These are phyloP conservation scores for Tetramorium bicarinatum DNA, from an alignment of 2,888 invertebrate genomes.

Conservation along the genomic window DNA sequence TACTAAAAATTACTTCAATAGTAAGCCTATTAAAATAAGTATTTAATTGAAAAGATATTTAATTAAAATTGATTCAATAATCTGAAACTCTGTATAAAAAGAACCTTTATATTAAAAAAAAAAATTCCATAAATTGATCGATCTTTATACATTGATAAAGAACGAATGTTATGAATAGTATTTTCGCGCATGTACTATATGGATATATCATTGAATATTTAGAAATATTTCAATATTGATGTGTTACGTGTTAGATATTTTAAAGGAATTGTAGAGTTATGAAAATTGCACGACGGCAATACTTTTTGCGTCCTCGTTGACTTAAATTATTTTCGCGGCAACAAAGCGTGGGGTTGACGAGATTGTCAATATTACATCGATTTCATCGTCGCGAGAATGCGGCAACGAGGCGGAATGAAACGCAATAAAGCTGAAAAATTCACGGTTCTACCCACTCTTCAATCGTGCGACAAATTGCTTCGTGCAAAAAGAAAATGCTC, in stretches of 20 bases:
- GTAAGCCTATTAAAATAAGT: background rate
- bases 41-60: background rate
- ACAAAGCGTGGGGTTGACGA: slow-evolving; percentile 41
- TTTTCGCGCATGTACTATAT: background rate
- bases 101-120: background rate
- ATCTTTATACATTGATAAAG: background rate
- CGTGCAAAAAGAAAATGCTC: slow-evolving; percentile 41
- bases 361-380: slow-evolving; percentile 49
- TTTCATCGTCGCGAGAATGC: slow-evolving; percentile 44
- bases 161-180: background rate
- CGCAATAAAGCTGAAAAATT: slow-evolving; percentile 52
- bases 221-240: background rate
- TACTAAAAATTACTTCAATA: background rate
- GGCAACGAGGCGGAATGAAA: slow-evolving; percentile 45
- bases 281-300: slow-evolving; percentile 22
- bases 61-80: background rate
- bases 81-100: background rate
- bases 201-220: background rate
- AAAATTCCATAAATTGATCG: background rate
- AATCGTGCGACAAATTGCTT: slow-evolving; percentile 53
- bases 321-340: slow-evolving; percentile 36
- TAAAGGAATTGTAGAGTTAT: slow-evolving; percentile 10
- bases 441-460: slow-evolving; percentile 23
- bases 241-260: slow-evolving; percentile 10
- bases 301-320: background rate